Conservation (phyloP, 2,113 vertebrate genomes). For the Crocuta crocuta region DNA sequence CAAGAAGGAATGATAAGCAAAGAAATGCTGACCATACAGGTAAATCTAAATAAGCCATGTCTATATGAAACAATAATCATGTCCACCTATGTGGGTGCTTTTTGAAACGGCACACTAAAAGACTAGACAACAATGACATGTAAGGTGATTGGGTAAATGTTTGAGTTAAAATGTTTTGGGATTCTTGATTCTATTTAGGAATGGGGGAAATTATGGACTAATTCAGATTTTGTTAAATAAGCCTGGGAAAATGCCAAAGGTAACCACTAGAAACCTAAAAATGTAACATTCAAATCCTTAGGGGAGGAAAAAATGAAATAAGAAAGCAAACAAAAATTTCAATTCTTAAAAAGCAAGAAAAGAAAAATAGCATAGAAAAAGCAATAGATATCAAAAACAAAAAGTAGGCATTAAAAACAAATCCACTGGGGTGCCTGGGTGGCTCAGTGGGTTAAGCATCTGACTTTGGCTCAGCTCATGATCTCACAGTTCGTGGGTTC, state of each 20-base stretch:
- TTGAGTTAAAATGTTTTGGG: constrained; percentile 10
- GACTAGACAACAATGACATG: neutral
- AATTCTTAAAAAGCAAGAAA: neutral
- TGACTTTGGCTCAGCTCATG: no score
- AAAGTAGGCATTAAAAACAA: neutral
- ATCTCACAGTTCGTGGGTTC: no score
- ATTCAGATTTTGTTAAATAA: neutral
- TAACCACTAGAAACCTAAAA: neutral
- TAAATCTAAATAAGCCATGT: neutral
- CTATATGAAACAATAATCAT: neutral
- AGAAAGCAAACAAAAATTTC: neutral
- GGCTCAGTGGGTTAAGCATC: no score
- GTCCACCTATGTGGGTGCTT: neutral
- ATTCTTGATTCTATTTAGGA: neutral
- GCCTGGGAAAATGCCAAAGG: neutral
- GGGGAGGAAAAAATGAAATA: neutral
- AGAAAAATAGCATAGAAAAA: neutral
- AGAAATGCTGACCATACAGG: neutral
- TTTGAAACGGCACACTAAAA: neutral
- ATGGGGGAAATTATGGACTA: neutral
- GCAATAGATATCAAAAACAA: neutral
- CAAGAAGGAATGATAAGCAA: neutral
- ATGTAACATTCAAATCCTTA: neutral
- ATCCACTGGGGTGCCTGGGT: neutral
- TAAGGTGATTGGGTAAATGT: neutral